These are phyloP conservation scores for Caenorhabditis remanei DNA, from an alignment of 1,140 invertebrate genomes.

Conservation along the genomic window DNA sequence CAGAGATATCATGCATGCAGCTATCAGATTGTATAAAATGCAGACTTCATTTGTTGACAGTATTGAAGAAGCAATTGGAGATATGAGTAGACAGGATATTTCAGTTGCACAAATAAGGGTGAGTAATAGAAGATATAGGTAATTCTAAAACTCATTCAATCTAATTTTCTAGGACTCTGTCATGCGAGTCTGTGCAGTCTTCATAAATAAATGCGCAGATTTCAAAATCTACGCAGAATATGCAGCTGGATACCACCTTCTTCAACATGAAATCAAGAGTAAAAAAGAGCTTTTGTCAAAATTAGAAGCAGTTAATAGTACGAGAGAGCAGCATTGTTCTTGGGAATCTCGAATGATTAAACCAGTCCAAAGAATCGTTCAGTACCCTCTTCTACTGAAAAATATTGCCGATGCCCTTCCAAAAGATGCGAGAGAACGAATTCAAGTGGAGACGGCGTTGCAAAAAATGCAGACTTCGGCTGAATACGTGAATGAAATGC, in stretches of 20 bases:
- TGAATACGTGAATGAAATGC: slow-evolving; percentile 99
- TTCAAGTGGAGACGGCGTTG: slow-evolving; percentile 84
- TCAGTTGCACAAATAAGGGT: slow-evolving; percentile 55
- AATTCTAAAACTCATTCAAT: slow-evolving; percentile 17
- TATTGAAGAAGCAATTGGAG: slow-evolving; percentile 73
- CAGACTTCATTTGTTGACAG: slow-evolving; percentile 73
- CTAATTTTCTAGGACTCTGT: slow-evolving; percentile 86
- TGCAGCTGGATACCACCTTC: slow-evolving; percentile 97
- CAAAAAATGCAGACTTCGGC: slow-evolving; percentile 98
- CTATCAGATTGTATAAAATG: slow-evolving; percentile 70
- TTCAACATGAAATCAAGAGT: slow-evolving; percentile 89
- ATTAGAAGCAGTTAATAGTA: slow-evolving; percentile 96
- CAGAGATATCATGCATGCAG: slow-evolving; percentile 67
- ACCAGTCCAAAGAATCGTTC: slow-evolving; percentile 96
- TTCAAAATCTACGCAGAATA: slow-evolving; percentile 99
- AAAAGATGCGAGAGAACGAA: slow-evolving; percentile 90
- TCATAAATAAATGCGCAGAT: slow-evolving; percentile 96
- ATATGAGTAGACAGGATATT: slow-evolving; percentile 50
- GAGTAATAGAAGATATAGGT: not conserved
- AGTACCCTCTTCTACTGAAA: slow-evolving; percentile 94
- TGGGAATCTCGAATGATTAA: slow-evolving; percentile 98
- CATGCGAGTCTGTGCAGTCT: slow-evolving; percentile 94
- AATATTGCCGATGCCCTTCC: slow-evolving; percentile 94
- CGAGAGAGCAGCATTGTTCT: slow-evolving; percentile 88
- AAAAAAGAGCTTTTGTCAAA: slow-evolving; percentile 92